Percentiles rank a stretch among this genome's conserved stretches.
phyloP scores from a whole-genome alignment of 2,888 invertebrate genomes.

The Amphipoea oculea region DNA sequence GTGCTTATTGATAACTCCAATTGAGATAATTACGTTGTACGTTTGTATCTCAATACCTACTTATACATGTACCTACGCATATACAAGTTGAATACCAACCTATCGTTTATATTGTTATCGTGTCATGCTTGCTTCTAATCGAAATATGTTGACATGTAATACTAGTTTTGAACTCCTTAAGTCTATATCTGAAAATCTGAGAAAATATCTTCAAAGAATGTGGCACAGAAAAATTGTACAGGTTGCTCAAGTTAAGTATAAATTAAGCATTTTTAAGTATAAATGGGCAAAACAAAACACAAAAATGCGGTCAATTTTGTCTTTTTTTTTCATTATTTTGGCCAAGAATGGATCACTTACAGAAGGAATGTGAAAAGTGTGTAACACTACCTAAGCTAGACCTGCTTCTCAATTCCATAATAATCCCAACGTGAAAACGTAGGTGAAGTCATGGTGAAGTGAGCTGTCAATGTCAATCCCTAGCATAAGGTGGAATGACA shows the following conservation, averaged over 20 bases:
- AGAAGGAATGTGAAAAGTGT: not conserved
- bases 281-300: too few relatives aligned
- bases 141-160: not conserved
- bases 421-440: too few relatives aligned
- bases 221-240: not conserved
- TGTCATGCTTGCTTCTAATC: constrained; percentile 6
- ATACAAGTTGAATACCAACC: constrained; percentile 1
- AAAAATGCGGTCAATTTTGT: not conserved
- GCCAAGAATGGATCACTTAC: too few relatives aligned
- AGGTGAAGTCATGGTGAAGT: not conserved
- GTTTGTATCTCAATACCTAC: not conserved
- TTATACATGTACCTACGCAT: not conserved
- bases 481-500: not conserved
- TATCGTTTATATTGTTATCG: constrained; percentile 16
- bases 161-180: not conserved
- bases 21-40: constrained; percentile 49
- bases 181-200: not conserved
- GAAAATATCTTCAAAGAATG: not conserved
- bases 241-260: too few relatives aligned
- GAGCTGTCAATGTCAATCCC: not conserved
- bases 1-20: constrained; percentile 58
- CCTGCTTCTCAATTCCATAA: not conserved
- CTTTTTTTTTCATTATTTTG: not conserved
- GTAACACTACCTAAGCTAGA: not conserved
- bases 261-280: too few relatives aligned